Conservation (phyloP, 2,113 vertebrate species). For the Lophochroa leadbeateri region DNA sequence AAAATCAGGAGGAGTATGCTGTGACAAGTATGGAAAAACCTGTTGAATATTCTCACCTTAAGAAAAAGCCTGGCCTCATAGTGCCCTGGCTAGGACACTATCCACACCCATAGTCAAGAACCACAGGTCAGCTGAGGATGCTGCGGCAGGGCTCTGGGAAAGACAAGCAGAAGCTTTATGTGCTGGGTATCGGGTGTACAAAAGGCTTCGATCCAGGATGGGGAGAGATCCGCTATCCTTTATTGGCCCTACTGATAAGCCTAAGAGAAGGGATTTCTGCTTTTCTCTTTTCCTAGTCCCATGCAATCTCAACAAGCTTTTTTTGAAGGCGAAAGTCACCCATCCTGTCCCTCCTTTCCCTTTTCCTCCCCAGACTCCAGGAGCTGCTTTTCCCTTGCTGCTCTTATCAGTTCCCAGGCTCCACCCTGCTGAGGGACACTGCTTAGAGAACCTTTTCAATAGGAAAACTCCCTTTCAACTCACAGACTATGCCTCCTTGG, state of each 20-base stretch:
- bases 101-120: accelerated
- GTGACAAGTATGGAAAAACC: not conserved
- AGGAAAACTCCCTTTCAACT: not conserved
- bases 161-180: not conserved
- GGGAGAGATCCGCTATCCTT: not conserved
- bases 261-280: not conserved
- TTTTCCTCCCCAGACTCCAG: not conserved
- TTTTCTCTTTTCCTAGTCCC: not conserved
- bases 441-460: not conserved
- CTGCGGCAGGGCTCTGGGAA: not conserved
- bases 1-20: not conserved
- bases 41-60: not conserved
- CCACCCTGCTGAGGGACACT: not conserved
- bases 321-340: not conserved
- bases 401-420: constrained; percentile 32
- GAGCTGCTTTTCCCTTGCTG: not conserved
- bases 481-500: not conserved
- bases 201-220: not conserved
- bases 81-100: not conserved
- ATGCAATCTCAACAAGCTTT: not conserved
- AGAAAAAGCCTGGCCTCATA: not conserved
- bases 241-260: not conserved
- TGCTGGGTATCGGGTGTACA: accelerated
- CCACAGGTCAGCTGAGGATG: not conserved
- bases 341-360: constrained; percentile 2